Conservation (phyloP, 1,140 invertebrate species). For the Mamestra configurata region DNA sequence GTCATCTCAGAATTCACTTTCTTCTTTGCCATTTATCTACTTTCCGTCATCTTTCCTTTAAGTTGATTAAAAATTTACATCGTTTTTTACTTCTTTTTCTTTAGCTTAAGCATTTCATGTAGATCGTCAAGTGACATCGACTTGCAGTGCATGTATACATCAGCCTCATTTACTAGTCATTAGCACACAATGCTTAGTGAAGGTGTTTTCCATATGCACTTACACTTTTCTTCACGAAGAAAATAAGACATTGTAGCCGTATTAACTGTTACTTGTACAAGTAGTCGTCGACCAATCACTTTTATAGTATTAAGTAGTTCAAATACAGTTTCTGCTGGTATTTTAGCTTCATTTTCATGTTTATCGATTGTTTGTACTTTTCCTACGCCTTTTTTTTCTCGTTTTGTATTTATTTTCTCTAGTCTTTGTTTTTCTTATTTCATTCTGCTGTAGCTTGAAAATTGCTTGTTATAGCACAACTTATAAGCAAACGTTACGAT, state of each 20-base stretch:
- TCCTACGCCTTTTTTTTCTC: not conserved
- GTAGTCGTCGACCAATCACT: not conserved
- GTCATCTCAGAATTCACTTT: too few species aligned
- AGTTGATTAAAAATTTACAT: too few species aligned
- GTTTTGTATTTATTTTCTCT: too few species aligned
- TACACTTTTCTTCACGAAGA: not conserved
- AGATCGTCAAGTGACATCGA: not conserved
- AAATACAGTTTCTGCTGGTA: not conserved
- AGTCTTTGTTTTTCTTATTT: too few species aligned
- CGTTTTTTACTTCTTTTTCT: too few species aligned
- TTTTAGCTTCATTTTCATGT: not conserved
- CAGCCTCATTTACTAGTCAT: not conserved
- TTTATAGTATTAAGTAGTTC: not conserved
- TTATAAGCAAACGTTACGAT: too few species aligned
- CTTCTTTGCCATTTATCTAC: too few species aligned
- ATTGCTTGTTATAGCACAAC: too few species aligned
- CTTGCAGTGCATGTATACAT: not conserved
- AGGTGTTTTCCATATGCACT: constrained; percentile 9
- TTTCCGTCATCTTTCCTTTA: too few species aligned
- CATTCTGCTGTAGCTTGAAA: too few species aligned
- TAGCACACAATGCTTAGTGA: constrained; percentile 14
- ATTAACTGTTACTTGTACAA: not conserved
- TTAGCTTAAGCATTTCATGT: not conserved
- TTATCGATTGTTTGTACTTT: not conserved
- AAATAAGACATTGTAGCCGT: not conserved